Evolutionary conservation across 2,113 vertebrate species (phyloP), one percentile per base, ranked within the genome.

Genomic region (Anoplopoma fimbria): DNA sequence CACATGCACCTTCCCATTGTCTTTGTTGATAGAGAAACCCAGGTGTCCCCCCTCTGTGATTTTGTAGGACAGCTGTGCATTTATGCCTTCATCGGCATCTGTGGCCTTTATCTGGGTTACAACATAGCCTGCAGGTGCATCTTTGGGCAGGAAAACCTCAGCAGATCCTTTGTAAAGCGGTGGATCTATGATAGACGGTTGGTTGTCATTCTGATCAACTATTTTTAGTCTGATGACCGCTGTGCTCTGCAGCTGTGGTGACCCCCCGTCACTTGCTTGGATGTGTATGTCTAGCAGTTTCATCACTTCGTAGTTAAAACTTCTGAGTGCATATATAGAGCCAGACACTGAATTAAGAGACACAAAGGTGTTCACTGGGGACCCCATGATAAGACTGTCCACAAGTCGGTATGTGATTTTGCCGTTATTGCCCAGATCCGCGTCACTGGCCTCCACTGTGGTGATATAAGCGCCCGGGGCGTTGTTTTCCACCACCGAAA

Each of bases 191-290:
- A 99, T 96, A 25, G 96, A 84, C 0, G 98, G 98, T 10, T 96
- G 93, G 75, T 99, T 98, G 91, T 99, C 98, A 0, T 99, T 99
- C 90, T 98, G 97, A 92, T 99, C 98, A 33, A 97, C 94, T 86
- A 99, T 95, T 76, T 96, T 95, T 76, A 99, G 95, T 53, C 96
- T 95, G 92, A 99, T 94, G 57, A 96, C 85, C 0, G 97, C 94
- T 40, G 93, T 97, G 92, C 95, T 96, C 91, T 97, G 96, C n/a
- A 99, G 97, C 93, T 96, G 97, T 0, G 98, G 98, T 53, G 96
- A 95, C 1, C 98, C 98, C 7, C 97, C 96, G 4, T 99, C 98
- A 7, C 95, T 97, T 1, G 98, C 98, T 75, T 96, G 97, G 70
- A 99, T 89, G 69, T 96, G 95, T 38, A 99, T 89, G 77, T 98